Percentiles rank a stretch among this genome's conserved stretches.
Conservation (phyloP, 2,888 invertebrate genomes). For the Metallyticus violacea region DNA sequence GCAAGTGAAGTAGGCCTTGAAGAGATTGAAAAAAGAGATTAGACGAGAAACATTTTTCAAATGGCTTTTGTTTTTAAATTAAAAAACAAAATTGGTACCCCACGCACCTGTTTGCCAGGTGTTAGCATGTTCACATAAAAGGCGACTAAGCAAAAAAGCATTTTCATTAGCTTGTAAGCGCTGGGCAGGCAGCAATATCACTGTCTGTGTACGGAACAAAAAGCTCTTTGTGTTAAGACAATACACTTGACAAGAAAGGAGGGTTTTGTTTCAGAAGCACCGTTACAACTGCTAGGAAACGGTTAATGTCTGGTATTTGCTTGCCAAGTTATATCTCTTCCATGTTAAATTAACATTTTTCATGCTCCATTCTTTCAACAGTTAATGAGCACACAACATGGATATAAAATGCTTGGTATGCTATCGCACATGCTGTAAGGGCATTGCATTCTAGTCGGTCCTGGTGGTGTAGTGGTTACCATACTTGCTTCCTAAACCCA, state of each 20-base stretch:
- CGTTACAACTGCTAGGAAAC: neutral
- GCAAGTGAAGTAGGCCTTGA: too few species aligned
- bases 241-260: neutral
- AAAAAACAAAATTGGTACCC: too few species aligned
- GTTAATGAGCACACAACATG: neutral
- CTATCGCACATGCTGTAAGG: too few species aligned
- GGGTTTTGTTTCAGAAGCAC: neutral
- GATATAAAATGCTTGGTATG: neutral
- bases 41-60: too few species aligned
- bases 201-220: neutral
- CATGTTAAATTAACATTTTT: neutral
- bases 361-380: neutral
- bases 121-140: neutral
- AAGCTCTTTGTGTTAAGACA: neutral
- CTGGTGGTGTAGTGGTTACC: too few species aligned
- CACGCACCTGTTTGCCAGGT: neutral
- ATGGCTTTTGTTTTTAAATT: too few species aligned
- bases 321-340: too few species aligned
- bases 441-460: too few species aligned
- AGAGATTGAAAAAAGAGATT: too few species aligned
- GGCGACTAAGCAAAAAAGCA: neutral
- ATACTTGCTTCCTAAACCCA: too few species aligned
- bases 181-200: neutral
- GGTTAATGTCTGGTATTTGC: neutral
- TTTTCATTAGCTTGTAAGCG: neutral